Base-by-base conservation (phyloP, 1,140 invertebrate genomes). In the Saxidomus purpurata region DNA sequence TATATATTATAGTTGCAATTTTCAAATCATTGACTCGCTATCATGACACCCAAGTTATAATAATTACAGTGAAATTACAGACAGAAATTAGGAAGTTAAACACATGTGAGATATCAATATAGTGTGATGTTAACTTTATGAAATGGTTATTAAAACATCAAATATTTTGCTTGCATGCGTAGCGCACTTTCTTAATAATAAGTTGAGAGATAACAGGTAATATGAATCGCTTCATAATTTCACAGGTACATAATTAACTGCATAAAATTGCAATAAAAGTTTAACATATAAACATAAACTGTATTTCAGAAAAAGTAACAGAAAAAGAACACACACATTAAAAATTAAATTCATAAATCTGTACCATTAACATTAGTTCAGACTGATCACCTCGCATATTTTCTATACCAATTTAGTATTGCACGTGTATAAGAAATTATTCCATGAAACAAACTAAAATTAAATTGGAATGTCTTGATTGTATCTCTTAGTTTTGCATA, bases 1-100 rank as follows among this genome's bases (percentile, higher is more conserved):
- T 71, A 71, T 71, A 71, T 71, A 71, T 71, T 38, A 71, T 71
- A 71, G 34, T 71, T 71, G 67, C 67, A 71, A 71, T 71, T 71
- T 71, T 71, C 67, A 71, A 71, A 71, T 71, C 67, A 71, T 71
- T 22, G 34, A 36, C 67, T 71, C 36, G 34, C 11, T 71, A 38
- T 22, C 34, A 8, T 34, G 15, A 36, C 67, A 71, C 67, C 38
- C 28, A 1, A 19, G 2, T 38, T 22, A 36, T 17, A 19, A 38
- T 71, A 71, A 71, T 38, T 67, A 67, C 63, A 31, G 8, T 4
- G 34, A 71, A 71, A 71, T 38, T 38, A 11, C 67, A n/a, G 67
- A 11, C 3, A 67, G 31, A 55, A 36, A n/a, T 31, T 28, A 67
- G 61, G 13, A 36, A 71, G 36, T 71, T 71, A 38, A 71, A n/a